Percentiles rank a stretch among this genome's conserved stretches.
Evolutionary conservation across 2,888 invertebrate genomes (phyloP).

Genomic region (Nyleta sp.): DNA sequence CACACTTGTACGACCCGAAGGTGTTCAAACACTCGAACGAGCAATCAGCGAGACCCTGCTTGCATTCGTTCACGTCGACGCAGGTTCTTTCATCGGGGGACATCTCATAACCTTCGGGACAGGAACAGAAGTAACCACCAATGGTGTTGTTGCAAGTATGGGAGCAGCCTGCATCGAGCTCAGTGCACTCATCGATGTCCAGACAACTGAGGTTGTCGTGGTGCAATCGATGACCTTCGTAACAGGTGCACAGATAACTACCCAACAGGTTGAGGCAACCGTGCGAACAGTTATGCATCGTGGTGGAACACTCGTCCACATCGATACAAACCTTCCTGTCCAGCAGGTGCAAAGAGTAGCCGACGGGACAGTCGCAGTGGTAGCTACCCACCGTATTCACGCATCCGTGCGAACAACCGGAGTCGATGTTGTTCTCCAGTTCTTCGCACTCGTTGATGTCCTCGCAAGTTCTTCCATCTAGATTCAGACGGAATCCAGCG

Average conservation of each 20-base stretch:
- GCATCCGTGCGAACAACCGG: constrained; percentile 81
- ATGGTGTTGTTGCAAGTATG: constrained; percentile 83
- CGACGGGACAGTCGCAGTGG: constrained; percentile 83
- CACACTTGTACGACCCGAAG: constrained; percentile 77
- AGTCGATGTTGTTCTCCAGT: constrained; percentile 77
- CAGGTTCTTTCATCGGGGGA: constrained; percentile 78
- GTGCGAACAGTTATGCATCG: constrained; percentile 75
- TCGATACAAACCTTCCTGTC: constrained; percentile 83
- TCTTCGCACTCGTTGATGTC: constrained; percentile 80
- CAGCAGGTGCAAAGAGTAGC: constrained; percentile 79
- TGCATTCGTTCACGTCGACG: constrained; percentile 82
- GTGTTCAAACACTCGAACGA: constrained; percentile 83
- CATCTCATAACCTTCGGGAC: constrained; percentile 83
- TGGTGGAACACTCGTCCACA: constrained; percentile 80
- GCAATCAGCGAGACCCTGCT: constrained; percentile 80
- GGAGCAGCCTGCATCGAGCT: constrained; percentile 81
- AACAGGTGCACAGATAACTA: constrained; percentile 79
- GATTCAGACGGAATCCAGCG: constrained; percentile 81
- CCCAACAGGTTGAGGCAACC: constrained; percentile 76
- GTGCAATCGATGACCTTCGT: constrained; percentile 76
- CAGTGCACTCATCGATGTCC: constrained; percentile 78
- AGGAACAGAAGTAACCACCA: constrained; percentile 84
- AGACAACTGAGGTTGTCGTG: constrained; percentile 78
- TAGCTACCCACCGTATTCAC: constrained; percentile 84
- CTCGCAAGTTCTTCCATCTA: constrained; percentile 76